Percentiles rank a stretch among this genome's conserved stretches.
These are phyloP conservation scores for Vespertilio murinus DNA, from an alignment of 2,797 vertebrate species.

Conservation along the genomic window DNA sequence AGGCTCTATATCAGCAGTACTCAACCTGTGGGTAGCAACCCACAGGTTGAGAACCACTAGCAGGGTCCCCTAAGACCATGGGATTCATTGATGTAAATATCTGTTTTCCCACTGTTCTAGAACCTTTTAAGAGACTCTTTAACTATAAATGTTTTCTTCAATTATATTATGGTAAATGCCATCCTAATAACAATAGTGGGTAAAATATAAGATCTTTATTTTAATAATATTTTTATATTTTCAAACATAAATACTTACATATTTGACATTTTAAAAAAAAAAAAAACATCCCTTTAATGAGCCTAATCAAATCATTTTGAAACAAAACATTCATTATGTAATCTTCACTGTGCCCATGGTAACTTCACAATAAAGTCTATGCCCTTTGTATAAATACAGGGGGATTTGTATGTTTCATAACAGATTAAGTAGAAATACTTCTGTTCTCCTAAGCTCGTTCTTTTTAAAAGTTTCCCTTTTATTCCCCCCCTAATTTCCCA, in stretches of 20 bases:
- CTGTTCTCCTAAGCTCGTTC: not conserved
- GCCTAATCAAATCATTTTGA: not conserved
- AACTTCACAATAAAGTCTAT: not conserved
- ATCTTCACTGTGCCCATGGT: not conserved
- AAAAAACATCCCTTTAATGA: not conserved
- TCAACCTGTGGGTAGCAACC: no score
- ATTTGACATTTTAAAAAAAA: not conserved
- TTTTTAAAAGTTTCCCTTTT: not conserved
- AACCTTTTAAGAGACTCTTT: not conserved
- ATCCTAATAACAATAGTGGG: not conserved
- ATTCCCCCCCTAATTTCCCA: not conserved
- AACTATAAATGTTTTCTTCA: not conserved
- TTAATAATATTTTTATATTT: not conserved
- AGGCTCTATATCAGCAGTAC: no score
- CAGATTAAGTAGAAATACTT: not conserved
- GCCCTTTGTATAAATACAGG: not conserved
- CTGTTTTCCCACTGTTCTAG: no score
- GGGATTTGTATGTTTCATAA: not conserved
- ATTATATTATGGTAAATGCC: not conserved
- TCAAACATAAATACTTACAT: not conserved
- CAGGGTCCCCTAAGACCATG: no score
- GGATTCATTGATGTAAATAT: no score
- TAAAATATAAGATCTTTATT: not conserved
- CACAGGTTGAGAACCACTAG: no score
- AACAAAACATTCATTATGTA: not conserved